Evolutionary conservation across 2,797 vertebrate species (phyloP).

Genomic region (Botia almorhae): DNA sequence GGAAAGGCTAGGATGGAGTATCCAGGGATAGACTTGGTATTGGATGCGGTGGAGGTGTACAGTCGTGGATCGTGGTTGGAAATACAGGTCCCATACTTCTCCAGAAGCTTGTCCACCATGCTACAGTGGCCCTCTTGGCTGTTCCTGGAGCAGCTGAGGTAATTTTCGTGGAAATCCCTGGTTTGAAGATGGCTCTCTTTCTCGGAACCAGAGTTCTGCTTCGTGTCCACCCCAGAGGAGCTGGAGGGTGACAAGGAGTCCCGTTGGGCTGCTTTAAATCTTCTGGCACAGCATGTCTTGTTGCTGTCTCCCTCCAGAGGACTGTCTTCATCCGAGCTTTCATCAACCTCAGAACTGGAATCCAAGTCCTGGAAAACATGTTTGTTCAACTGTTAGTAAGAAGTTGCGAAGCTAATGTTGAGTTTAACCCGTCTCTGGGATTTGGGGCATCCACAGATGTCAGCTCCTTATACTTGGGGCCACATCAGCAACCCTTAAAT

Average conservation of each 20-base stretch:
- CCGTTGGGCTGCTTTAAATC: background rate
- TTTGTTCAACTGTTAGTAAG: constrained; percentile 12
- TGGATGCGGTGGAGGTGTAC: constrained; percentile 72
- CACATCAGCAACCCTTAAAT: constrained; percentile 29
- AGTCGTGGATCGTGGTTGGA: constrained; percentile 76
- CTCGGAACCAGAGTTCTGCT: background rate
- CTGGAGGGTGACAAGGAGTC: background rate
- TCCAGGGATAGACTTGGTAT: constrained; percentile 80
- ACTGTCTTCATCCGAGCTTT: constrained; percentile 54
- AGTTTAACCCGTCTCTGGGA: constrained; percentile 19
- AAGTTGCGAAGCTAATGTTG: constrained; percentile 30
- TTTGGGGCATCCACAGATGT: background rate
- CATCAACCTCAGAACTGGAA: constrained; percentile 40
- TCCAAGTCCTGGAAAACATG: constrained; percentile 58
- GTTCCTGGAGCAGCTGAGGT: constrained; percentile 28
- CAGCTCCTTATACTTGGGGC: constrained; percentile 11
- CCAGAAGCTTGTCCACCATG: constrained; percentile 59
- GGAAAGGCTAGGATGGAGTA: constrained; percentile 86
- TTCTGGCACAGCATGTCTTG: background rate
- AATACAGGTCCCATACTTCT: constrained; percentile 64
- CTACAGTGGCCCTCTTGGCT: constrained; percentile 42
- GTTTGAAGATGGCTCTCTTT: constrained; percentile 34
- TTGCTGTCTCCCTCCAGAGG: constrained; percentile 33
- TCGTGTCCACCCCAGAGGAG: background rate
- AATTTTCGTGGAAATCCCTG: constrained; percentile 42